phyloP scores from a whole-genome alignment of 2,797 vertebrate genomes.

The Acanthiza pusilla region DNA sequence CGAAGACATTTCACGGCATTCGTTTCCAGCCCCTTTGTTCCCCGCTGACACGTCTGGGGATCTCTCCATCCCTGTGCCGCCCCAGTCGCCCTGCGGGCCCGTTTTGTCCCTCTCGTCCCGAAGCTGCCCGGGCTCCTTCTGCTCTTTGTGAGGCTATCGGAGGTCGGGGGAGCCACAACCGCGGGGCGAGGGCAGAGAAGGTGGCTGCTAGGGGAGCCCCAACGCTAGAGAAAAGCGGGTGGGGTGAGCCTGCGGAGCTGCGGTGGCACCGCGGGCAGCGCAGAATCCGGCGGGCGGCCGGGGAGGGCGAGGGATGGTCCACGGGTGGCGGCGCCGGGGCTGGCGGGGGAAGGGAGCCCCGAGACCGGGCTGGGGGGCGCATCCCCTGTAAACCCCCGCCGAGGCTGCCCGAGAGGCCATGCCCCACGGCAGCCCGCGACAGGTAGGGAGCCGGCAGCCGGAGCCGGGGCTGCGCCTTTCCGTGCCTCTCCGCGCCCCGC shows the following conservation, averaged over 20 bases:
- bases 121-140: neutral
- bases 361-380: neutral
- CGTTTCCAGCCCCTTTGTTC: conserved; percentile 18
- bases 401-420: neutral
- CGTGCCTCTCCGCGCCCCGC: neutral
- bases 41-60: neutral
- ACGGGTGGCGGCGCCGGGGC: neutral
- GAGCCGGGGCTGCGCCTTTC: neutral
- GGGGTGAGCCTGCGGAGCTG: neutral
- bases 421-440: neutral
- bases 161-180: neutral
- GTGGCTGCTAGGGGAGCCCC: neutral
- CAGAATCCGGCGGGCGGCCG: neutral
- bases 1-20: neutral
- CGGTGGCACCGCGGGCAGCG: neutral
- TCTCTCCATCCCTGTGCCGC: neutral
- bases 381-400: neutral
- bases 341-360: neutral
- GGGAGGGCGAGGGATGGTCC: no score
- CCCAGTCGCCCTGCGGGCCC: neutral
- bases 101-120: neutral
- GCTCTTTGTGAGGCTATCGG: neutral
- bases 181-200: neutral
- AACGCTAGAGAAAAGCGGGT: neutral
- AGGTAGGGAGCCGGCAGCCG: neutral